These are phyloP conservation scores for Lymantria dispar DNA, from an alignment of 2,888 invertebrate species.

Conservation along the genomic window DNA sequence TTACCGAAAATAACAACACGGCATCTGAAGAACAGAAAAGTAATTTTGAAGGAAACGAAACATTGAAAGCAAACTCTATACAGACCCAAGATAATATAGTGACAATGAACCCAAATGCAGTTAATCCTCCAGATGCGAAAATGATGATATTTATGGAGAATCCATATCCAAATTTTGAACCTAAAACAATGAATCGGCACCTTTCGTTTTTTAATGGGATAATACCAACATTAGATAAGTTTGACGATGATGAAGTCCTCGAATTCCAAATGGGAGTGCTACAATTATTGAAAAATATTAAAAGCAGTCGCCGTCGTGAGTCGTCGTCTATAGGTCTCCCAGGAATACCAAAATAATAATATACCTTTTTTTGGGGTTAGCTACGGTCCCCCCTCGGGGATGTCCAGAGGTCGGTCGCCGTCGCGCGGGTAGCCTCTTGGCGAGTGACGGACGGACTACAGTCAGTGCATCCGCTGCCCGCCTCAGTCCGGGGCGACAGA, in stretches of 20 bases:
- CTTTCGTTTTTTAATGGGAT: slow-evolving; percentile 26
- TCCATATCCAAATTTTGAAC: slow-evolving; percentile 19
- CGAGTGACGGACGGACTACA: too few relatives aligned
- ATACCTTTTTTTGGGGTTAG: too few relatives aligned
- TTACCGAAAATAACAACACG: slow-evolving; percentile 12
- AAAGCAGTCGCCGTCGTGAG: slow-evolving; percentile 16
- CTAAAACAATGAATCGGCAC: slow-evolving; percentile 20
- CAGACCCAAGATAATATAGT: slow-evolving; percentile 12
- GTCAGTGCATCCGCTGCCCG: too few relatives aligned
- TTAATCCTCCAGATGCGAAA: slow-evolving; percentile 17
- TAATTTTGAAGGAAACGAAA: slow-evolving; percentile 16
- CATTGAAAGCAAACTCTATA: slow-evolving; percentile 11
- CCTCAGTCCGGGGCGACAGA: too few relatives aligned
- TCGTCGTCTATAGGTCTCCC: neutral
- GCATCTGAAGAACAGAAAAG: slow-evolving; percentile 15
- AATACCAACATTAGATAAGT: slow-evolving; percentile 27
- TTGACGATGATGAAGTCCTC: slow-evolving; percentile 32
- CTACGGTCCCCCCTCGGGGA: too few relatives aligned
- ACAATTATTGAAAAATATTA: slow-evolving; percentile 25
- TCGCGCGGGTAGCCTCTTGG: too few relatives aligned
- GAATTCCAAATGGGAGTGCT: slow-evolving; percentile 32
- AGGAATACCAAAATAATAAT: neutral
- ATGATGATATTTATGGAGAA: slow-evolving; percentile 18
- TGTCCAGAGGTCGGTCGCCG: too few relatives aligned
- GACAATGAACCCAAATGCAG: slow-evolving; percentile 13